phyloP scores from a whole-genome alignment of 2,797 vertebrate genomes.

The Pangasius larnaudii region DNA sequence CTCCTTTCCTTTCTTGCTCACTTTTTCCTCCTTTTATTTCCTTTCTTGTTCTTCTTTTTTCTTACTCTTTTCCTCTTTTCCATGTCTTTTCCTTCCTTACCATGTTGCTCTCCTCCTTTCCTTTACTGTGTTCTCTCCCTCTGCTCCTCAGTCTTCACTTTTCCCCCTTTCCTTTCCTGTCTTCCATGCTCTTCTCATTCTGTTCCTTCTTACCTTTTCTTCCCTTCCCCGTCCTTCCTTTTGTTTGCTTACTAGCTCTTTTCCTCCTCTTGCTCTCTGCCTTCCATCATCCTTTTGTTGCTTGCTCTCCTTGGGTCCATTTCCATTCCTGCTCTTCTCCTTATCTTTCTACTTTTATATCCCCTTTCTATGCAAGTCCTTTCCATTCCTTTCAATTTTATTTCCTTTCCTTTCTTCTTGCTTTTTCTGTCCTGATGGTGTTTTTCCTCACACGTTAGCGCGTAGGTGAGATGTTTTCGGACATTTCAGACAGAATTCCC shows the following conservation, averaged over 20 bases:
- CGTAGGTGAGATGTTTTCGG: constrained; percentile 36
- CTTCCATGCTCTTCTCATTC: neutral
- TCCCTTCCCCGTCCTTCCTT: neutral
- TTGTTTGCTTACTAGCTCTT: neutral
- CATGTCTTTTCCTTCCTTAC: neutral
- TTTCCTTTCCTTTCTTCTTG: neutral
- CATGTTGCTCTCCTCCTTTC: neutral
- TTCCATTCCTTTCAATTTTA: constrained; percentile 1
- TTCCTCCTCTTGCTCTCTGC: neutral
- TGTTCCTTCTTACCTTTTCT: neutral
- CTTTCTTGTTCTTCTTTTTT: neutral
- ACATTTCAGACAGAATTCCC: constrained; percentile 21
- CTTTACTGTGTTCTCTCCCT: neutral
- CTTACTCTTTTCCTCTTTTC: neutral
- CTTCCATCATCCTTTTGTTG: neutral
- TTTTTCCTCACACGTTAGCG: constrained; percentile 27
- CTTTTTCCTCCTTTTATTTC: neutral
- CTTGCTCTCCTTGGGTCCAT: neutral
- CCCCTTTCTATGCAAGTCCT: neutral
- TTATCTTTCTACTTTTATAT: neutral
- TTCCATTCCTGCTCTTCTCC: neutral
- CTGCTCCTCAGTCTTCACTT: neutral
- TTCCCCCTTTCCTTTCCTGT: constrained; percentile 22
- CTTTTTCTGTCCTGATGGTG: constrained; percentile 30
- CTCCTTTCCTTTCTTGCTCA: neutral